Conservation (phyloP, 1,140 invertebrate genomes). For the Leucophenga varia region DNA sequence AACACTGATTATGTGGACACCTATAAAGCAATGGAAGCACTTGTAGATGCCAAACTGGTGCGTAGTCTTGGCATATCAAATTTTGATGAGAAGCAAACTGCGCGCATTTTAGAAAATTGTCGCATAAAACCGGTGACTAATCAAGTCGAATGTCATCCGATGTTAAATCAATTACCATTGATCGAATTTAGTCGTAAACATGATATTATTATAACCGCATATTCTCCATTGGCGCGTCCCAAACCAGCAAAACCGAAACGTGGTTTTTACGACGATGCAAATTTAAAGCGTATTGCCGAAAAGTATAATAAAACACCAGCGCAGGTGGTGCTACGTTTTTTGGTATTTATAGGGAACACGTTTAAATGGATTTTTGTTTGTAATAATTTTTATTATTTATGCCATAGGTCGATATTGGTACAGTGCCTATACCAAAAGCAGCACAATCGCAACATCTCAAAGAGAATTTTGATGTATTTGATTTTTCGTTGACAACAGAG, state of each 20-base stretch:
- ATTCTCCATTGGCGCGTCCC: constrained; percentile 75
- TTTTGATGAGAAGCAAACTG: constrained; percentile 73
- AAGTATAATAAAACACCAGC: constrained; percentile 69
- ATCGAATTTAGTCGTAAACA: constrained; percentile 65
- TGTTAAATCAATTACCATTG: constrained; percentile 69
- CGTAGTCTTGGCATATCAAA: constrained; percentile 78
- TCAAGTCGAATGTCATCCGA: constrained; percentile 74
- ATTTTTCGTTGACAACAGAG: constrained; percentile 67
- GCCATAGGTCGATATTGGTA: not conserved
- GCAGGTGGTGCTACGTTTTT: not conserved
- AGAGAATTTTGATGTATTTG: constrained; percentile 73
- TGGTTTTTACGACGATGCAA: constrained; percentile 63
- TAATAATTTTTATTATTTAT: not conserved
- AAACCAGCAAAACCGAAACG: constrained; percentile 69
- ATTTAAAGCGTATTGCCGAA: constrained; percentile 62
- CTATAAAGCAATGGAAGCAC: constrained; percentile 75
- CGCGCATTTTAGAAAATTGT: constrained; percentile 62
- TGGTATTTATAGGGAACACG: constrained; percentile 1
- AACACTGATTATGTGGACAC: constrained; percentile 73
- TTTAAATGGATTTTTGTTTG: no score
- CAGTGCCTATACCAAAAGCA: not conserved
- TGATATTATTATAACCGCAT: constrained; percentile 71
- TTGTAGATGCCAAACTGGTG: constrained; percentile 65
- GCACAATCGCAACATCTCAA: constrained; percentile 63
- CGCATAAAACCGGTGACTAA: constrained; percentile 70